Conservation (phyloP, 2,797 vertebrate genomes). For the Pelodytes ibericus region DNA sequence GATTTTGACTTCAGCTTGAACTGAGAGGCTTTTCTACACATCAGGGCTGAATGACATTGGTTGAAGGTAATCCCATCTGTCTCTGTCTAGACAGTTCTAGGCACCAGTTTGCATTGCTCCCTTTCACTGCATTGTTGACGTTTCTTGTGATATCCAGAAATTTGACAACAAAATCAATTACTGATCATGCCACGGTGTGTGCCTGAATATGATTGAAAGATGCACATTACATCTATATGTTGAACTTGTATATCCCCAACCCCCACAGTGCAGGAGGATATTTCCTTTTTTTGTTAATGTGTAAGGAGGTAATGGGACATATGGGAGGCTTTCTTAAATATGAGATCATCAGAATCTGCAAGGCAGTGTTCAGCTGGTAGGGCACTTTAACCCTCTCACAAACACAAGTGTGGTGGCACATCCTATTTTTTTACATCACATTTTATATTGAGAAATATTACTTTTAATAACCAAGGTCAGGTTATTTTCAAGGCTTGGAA, state of each 20-base stretch:
- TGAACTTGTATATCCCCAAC: constrained; percentile 48
- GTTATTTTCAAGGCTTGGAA: constrained; percentile 53
- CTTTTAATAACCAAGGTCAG: constrained; percentile 53
- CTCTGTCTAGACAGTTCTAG: constrained; percentile 62
- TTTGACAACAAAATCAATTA: constrained; percentile 68
- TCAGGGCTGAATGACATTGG: constrained; percentile 54
- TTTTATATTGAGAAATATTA: constrained; percentile 59
- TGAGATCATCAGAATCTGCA: constrained; percentile 41
- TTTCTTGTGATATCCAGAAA: constrained; percentile 62
- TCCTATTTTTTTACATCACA: constrained; percentile 38
- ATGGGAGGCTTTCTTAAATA: constrained; percentile 40
- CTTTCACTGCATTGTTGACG: constrained; percentile 55
- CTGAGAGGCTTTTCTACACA: constrained; percentile 52
- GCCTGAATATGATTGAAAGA: constrained; percentile 65
- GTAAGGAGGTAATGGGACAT: constrained; percentile 27
- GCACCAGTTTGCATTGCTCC: constrained; percentile 60
- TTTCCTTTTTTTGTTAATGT: constrained; percentile 5
- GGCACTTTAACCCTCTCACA: constrained; percentile 45
- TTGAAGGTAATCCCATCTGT: constrained; percentile 65
- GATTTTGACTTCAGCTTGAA: constrained; percentile 56
- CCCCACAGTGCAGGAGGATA: not conserved
- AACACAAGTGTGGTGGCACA: not conserved
- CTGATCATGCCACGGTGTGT: constrained; percentile 63
- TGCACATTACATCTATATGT: constrained; percentile 55
- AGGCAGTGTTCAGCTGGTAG: constrained; percentile 26